phyloP scores from a whole-genome alignment of 1,140 invertebrate genomes.

The Drosophila ambigua region DNA sequence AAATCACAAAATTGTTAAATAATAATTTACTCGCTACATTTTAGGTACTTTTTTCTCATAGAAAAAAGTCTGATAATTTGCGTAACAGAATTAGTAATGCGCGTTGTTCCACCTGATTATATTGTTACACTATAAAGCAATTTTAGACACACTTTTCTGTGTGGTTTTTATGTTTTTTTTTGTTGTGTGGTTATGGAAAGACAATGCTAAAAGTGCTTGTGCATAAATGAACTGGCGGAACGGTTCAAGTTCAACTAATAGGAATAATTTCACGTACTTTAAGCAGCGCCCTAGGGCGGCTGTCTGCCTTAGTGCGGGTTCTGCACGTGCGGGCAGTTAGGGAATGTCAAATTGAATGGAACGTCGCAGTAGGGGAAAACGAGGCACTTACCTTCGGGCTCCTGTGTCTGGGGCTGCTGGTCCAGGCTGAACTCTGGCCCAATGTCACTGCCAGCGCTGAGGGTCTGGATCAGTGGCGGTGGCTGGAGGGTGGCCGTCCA shows the following conservation, averaged over 20 bases:
- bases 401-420: not conserved
- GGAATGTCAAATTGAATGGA: not conserved
- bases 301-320: constrained; percentile 18
- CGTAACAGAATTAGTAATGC: not conserved
- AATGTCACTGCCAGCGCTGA: constrained; percentile 61
- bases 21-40: not conserved
- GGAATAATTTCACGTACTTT: constrained; percentile 57
- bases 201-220: not conserved
- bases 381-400: constrained; percentile 51
- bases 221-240: constrained; percentile 41
- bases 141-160: not conserved
- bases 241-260: constrained; percentile 41
- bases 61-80: too few relatives aligned
- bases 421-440: constrained; percentile 63
- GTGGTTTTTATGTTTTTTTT: not conserved
- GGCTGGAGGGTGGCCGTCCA: constrained; percentile 62
- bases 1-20: not conserved
- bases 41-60: not conserved
- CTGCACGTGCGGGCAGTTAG: constrained; percentile 12
- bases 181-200: not conserved
- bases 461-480: constrained; percentile 63
- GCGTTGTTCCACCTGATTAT: not conserved
- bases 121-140: not conserved
- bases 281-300: not conserved
- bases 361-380: not conserved